Evolutionary conservation across 1,140 invertebrate species (phyloP), one percentile per base, ranked within the genome.

Genomic region (Leptopilina boulardi): DNA sequence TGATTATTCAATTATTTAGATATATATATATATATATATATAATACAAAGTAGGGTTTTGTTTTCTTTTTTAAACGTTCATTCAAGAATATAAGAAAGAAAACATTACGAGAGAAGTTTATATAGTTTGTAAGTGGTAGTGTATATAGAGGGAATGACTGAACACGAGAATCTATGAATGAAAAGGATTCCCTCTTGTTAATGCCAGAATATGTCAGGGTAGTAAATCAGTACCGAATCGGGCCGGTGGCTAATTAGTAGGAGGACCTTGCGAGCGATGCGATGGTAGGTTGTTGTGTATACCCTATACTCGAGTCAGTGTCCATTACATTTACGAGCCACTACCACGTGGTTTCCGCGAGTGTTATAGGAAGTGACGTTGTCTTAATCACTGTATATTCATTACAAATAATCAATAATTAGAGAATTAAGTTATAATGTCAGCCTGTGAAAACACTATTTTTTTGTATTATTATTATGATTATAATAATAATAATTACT

Each of bases 181-280:
- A 89, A 90, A 89, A 88, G 80, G 82, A 18, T 73, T 73, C 42
- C 38, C 42, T 74, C 81, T 85, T 82, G 81, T 84, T 87, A 88
- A 87, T 83, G 51, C 70, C 42, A 70, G 82, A 86, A 88, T 83
- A 82, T 82, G 85, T 84, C 82, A 82, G 80, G 81, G 84, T 87
- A 85, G 86, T 87, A 86, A 87, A 85, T 89, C 84, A 87, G 86
- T 88, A 88, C 86, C 84, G 87, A 89, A 88, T 89, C 85, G 86
- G 83, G 82, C 83, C 83, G 81, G 84, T 86, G 87, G 86, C 87
- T 89, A 89, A 89, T 90, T 90, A 88, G 85, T 84, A 82, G 81
- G 83, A 82, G 80, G 86, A 85, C 82, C 82, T 85, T 84, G 85
- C 83, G 79, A 75, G 56, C 71, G 81, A 77, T 77, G 80, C 71